Base-by-base conservation (phyloP, 2,888 invertebrate species). In the Tipula helvola region DNA sequence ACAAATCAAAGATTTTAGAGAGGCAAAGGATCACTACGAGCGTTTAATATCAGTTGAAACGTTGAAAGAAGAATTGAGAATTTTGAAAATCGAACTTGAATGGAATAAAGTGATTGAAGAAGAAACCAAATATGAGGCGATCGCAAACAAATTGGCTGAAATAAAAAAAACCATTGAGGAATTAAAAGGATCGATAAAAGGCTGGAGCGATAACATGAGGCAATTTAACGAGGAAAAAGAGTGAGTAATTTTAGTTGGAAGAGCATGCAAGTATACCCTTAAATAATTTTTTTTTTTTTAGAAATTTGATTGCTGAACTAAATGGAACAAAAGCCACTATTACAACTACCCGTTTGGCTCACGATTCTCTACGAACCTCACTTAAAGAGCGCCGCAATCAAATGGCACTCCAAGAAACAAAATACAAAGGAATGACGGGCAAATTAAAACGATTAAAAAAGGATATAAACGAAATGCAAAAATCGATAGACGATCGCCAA, bases 81-180 rank as follows among this genome's bases (percentile, higher is more conserved):
- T 42, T 2, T 88, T 86, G 36, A 88, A 89, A 86, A 86, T 89
- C 0, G 89, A 89, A 88, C 87, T 88, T 18, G 88, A 89, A 5
- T 91, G 91, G 91, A 86, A 89, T 28, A 87, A 89, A 88, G 92
- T 94, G 18, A 90, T 88, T 0, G 91, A 93, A 57, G 91, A 93
- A 87, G 91, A 93, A 90, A 88, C 7, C 1, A 44, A 86, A 4
- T 44, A n/a, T 44, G 90, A 87, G 85, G 90, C 90, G 87, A 92
- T 93, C 87, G 90, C 92, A 0, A 89, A 89, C 39, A 90, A 89
- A 83, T 89, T 90, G 87, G 87, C 87, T 5, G 87, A 88, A 0
- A 87, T 89, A 28, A 88, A 88, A 1, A 87, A 88, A 13, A 87
- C 89, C 86, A 89, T 91, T 5, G 87, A 88, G 0, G 12, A 44